Conservation (phyloP, 1,140 invertebrate species). For the Elymnias hypermnestra region DNA sequence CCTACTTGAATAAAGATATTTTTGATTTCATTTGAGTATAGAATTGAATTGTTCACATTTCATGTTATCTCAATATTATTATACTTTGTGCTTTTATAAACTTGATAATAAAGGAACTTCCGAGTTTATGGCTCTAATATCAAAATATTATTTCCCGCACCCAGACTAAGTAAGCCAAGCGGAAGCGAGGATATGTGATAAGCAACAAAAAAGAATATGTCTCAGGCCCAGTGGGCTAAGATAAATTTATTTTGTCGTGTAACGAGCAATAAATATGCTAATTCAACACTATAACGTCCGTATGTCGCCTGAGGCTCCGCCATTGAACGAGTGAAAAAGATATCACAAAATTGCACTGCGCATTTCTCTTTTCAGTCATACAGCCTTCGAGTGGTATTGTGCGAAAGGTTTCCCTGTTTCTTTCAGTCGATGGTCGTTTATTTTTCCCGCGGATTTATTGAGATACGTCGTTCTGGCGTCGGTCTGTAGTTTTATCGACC, state of each 20-base stretch:
- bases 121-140: too few species aligned
- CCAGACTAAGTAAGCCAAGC: constrained; percentile 11
- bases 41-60: too few species aligned
- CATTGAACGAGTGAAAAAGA: constrained; percentile 73
- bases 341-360: constrained; percentile 73
- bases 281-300: constrained; percentile 71
- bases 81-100: too few species aligned
- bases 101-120: too few species aligned
- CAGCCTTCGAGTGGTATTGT: constrained; percentile 44
- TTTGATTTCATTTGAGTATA: too few species aligned
- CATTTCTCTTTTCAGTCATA: constrained; percentile 70
- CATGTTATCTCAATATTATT: too few species aligned
- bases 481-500: constrained; percentile 69
- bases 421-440: constrained; percentile 53
- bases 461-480: constrained; percentile 57
- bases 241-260: constrained; percentile 71
- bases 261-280: constrained; percentile 74
- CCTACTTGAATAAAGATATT: too few species aligned
- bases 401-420: constrained; percentile 57
- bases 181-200: constrained; percentile 46
- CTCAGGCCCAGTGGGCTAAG: constrained; percentile 52
- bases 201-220: constrained; percentile 47
- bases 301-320: constrained; percentile 65
- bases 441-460: constrained; percentile 47
- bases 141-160: too few species aligned